Evolutionary conservation across 2,888 invertebrate species (phyloP), one percentile per base, ranked within the genome.

Genomic region (Euplagia quadripunctaria): DNA sequence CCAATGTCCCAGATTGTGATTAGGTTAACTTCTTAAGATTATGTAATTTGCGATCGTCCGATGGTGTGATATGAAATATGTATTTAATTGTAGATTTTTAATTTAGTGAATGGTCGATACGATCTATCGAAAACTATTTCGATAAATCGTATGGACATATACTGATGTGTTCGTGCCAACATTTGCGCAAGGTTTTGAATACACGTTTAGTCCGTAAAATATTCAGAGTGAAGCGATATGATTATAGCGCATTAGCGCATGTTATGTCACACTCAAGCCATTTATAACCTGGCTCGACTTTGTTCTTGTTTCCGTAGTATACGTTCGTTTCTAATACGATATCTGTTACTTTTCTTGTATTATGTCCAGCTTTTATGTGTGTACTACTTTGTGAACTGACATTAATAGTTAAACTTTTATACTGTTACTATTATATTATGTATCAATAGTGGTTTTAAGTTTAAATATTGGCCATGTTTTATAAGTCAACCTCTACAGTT

Each of bases 181-280:
- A 64, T 74, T 79, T 77, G 20, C 61, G 49, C 42, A 66, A 65
- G 67, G 12, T 66, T 58, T 58, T 58, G 51, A 68, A 46, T 68
- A 43, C 31, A 58, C 14, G 42, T 67, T 66, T 31, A 41, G 49
- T 66, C 12, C 31, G 61, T 61, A 17, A 43, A 68, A 61, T 49
- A 69, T 61, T 61, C 31, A 46, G 20, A 58, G 68, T 46, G 68
- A 46, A 49, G 31, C 31, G 66, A 69, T 43, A 49, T 58, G 68
- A 68, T 61, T 68, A 46, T 69, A 46, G 58, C 20, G 43, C 14
- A 46, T 69, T 46, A 69, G 46, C 58, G 61, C 31, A 20, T 3
- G 51, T 69, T 69, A 58, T 69, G 58, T 68, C 61, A 69, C 49
- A 49, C 41, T 61, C 20, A 61, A 42, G n/a, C 58, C 46, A 61